Evolutionary conservation across 2,888 invertebrate genomes (phyloP).

Genomic region (Mycalesis mineus): DNA sequence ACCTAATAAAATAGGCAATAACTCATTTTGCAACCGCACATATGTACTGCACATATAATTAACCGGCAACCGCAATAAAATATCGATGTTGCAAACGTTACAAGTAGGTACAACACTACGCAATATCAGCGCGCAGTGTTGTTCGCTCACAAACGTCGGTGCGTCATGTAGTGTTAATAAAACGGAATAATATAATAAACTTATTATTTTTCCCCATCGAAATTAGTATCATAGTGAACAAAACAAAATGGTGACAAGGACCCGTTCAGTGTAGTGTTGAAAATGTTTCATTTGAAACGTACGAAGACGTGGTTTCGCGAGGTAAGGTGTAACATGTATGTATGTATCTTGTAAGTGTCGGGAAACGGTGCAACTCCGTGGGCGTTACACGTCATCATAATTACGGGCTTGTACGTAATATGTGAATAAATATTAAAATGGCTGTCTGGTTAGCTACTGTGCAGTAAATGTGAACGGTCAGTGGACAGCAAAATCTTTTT

Average conservation of each 20-base stretch:
- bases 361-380: not conserved
- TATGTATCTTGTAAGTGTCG: not conserved
- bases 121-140: conserved; percentile 37
- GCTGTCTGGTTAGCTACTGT: too few species aligned
- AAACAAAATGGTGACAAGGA: conserved; percentile 28
- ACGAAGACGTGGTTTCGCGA: conserved; percentile 66
- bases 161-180: conserved; percentile 36
- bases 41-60: not conserved
- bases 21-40: conserved; percentile 6
- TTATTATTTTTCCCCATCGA: conserved; percentile 31
- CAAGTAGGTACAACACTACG: conserved; percentile 42
- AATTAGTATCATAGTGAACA: conserved; percentile 23
- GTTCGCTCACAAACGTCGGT: conserved; percentile 36
- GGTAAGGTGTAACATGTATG: conserved; percentile 37
- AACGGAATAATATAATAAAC: conserved; percentile 29
- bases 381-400: conserved; percentile 1
- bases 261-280: conserved; percentile 17
- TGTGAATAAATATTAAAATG: too few species aligned
- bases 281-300: conserved; percentile 52
- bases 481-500: too few species aligned
- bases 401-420: not conserved
- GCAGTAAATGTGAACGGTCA: too few species aligned
- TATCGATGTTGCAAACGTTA: conserved; percentile 23
- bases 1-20: conserved; percentile 11
- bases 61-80: conserved; percentile 9